These are phyloP conservation scores for Brachionichthys hirsutus DNA, from an alignment of 2,113 vertebrate species.

Conservation along the genomic window DNA sequence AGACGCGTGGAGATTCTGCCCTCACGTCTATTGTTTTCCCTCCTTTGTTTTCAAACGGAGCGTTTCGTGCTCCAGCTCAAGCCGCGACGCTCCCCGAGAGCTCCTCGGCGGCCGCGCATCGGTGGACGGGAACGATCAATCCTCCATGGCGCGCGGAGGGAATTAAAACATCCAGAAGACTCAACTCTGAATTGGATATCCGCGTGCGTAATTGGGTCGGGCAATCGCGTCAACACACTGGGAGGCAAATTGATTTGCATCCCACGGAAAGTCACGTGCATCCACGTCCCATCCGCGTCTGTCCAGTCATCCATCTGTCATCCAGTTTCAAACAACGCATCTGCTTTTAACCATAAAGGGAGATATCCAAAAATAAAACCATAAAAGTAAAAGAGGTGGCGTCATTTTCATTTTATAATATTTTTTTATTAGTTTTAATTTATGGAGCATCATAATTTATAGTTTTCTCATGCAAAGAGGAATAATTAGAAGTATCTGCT, in stretches of 20 bases:
- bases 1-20: conserved; percentile 35
- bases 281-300: background rate
- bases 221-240: conserved; percentile 59
- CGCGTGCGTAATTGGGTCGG: conserved; percentile 27
- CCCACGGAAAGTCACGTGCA: conserved; percentile 39
- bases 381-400: no score
- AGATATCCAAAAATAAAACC: background rate
- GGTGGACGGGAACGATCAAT: conserved; percentile 35
- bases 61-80: conserved; percentile 26
- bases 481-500: conserved; percentile 42
- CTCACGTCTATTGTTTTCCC: conserved; percentile 51
- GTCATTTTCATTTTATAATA: no score
- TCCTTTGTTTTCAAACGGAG: conserved; percentile 62
- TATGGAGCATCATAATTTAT: conserved; percentile 50
- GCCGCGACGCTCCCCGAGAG: conserved; percentile 10
- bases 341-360: background rate
- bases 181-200: conserved; percentile 53
- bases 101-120: conserved; percentile 25
- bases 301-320: background rate
- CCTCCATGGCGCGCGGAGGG: conserved; percentile 37
- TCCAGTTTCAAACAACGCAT: background rate
- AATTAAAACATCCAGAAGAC: conserved; percentile 48
- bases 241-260: conserved; percentile 22
- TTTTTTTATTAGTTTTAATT: no score
- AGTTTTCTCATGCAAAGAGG: conserved; percentile 35